Percentiles rank a stretch among this genome's conserved stretches.
These are phyloP conservation scores for Mirza zaza DNA, from an alignment of 2,113 vertebrate species.

Conservation along the genomic window DNA sequence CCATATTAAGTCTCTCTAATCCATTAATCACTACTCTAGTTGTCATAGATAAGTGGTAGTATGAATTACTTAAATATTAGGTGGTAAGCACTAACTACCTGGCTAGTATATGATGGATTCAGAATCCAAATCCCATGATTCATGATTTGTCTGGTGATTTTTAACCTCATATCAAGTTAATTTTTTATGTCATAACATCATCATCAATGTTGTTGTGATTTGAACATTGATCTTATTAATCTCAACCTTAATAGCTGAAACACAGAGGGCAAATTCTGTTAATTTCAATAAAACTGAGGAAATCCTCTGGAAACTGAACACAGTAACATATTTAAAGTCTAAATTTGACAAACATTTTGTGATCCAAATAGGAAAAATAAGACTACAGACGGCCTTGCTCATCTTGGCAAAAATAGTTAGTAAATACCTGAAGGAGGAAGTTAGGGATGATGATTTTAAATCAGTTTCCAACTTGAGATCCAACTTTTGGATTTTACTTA, in stretches of 20 bases:
- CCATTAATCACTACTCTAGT: background rate
- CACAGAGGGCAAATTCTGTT: slow-evolving; percentile 14
- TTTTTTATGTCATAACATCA: background rate
- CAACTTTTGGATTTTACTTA: slow-evolving; percentile 34
- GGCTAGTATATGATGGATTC: background rate
- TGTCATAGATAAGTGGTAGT: background rate
- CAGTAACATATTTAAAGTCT: background rate
- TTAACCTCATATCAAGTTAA: background rate
- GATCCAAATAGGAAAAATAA: background rate
- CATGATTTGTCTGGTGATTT: background rate
- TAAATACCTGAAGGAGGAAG: background rate
- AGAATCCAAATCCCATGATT: background rate
- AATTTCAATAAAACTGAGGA: background rate
- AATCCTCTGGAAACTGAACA: background rate
- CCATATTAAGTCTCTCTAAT: background rate
- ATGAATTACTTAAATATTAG: background rate
- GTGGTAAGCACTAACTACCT: background rate
- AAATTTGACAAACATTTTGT: background rate
- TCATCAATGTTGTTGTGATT: background rate
- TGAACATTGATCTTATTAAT: background rate
- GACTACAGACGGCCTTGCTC: background rate
- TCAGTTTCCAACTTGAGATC: slow-evolving; percentile 29
- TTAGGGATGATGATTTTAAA: background rate
- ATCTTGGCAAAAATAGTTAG: background rate
- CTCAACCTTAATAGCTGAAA: background rate